Base-by-base conservation (phyloP, 2,888 invertebrate genomes). In the Sarcophaga variegata region DNA sequence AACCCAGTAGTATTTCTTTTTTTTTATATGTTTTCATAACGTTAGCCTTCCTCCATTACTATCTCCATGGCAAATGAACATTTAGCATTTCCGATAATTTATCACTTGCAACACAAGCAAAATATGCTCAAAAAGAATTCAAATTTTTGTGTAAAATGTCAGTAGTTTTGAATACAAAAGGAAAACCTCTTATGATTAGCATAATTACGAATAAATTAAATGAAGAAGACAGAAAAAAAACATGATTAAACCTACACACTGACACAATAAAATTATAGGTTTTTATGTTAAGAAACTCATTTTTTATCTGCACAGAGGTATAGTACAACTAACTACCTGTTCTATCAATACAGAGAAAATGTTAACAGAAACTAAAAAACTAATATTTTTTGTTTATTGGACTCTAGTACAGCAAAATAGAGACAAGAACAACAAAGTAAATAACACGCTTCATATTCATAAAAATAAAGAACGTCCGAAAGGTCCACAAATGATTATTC, bases 221-320 rank as follows among this genome's bases (percentile, higher is more conserved):
- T 54, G 54, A 54, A 54, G 54, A 54, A 54, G 14, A 54, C 11
- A 63, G 70, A 59, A 20, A 54, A 60, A 77, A 81, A 85, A 83
- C 85, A 86, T 67, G 81, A 83, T 82, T 81, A 82, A 84, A 87
- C 80, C 84, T 80, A 86, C 78, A 78, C 81, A 79, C 67, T 2
- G 47, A 47, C 59, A 20, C 45, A 79, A 37, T 2, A 71, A 67
- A 76, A 78, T 63, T 81, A 54, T 72, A 72, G 70, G 70, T 37
- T 66, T 69, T 66, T 72, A 70, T 45, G 62, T 67, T 47, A 71
- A 22, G 70, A 64, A 70, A 22, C 49, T 70, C 75, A 63, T 79
- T 69, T 63, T 71, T 75, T 47, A 47, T 37, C 37, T 69, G 5
- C 14, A 78, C 5, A 60, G 20, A 45, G 8, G 0, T 20, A 66